Percentiles rank a stretch among this genome's conserved stretches.
Evolutionary conservation across 2,797 vertebrate genomes (phyloP).

Genomic region (Lutjanus argentimaculatus): DNA sequence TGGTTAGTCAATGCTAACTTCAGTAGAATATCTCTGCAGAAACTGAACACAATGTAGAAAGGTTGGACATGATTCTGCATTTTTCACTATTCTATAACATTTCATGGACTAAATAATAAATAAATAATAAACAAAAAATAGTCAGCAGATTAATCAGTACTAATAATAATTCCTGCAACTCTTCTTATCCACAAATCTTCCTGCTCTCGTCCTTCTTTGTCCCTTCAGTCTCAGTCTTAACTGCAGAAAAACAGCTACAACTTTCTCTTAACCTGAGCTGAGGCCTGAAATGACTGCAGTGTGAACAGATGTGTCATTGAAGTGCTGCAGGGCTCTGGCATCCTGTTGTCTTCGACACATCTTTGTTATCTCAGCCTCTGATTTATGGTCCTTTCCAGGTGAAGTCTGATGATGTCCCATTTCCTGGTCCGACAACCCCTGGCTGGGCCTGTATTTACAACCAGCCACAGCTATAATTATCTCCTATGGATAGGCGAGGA

Average conservation of each 20-base stretch:
- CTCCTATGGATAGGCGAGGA: slow-evolving; percentile 65
- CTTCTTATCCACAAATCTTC: not conserved
- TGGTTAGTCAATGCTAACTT: no score
- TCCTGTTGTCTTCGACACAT: slow-evolving; percentile 70
- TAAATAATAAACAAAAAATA: not conserved
- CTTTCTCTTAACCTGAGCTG: slow-evolving; percentile 3
- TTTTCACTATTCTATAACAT: not conserved
- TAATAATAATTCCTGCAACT: not conserved
- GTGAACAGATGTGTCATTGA: slow-evolving; percentile 53
- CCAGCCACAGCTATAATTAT: slow-evolving; percentile 76
- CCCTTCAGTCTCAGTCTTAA: not conserved
- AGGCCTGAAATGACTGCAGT: slow-evolving; percentile 8
- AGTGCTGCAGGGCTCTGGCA: slow-evolving; percentile 36
- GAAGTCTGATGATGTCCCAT: slow-evolving; percentile 70
- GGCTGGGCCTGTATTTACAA: slow-evolving; percentile 73
- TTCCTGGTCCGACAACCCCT: slow-evolving; percentile 68
- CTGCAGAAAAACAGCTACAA: not conserved
- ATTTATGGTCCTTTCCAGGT: slow-evolving; percentile 78
- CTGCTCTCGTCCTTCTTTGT: not conserved
- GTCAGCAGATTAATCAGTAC: not conserved
- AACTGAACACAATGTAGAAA: no score
- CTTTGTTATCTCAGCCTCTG: slow-evolving; percentile 70
- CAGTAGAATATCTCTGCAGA: no score
- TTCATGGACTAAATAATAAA: not conserved
- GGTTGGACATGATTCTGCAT: no score